A percentile compares a stretch with the other conserved stretches of the same genome.
phyloP scores from a whole-genome alignment of 2,888 invertebrate genomes.

The Incurvaria masculella region DNA sequence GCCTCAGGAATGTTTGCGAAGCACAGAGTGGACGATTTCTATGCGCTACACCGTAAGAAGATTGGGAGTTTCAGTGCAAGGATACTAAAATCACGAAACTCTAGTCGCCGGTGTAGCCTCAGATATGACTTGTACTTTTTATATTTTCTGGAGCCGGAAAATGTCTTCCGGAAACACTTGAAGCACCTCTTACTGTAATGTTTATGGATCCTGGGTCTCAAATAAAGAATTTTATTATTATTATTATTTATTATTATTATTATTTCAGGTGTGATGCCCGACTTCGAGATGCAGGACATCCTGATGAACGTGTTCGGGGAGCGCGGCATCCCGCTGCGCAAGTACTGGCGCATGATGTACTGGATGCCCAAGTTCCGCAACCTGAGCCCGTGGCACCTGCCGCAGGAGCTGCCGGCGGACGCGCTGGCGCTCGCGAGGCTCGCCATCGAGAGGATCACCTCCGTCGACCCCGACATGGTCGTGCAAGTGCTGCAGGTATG shows the following conservation, averaged over 20 bases:
- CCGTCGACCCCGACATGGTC: slow-evolving; percentile 71
- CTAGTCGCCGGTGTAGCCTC: too few relatives aligned
- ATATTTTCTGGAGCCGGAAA: too few relatives aligned
- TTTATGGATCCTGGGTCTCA: too few relatives aligned
- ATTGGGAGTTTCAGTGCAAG: too few relatives aligned
- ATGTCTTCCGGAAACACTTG: too few relatives aligned
- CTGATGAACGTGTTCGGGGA: slow-evolving; percentile 82
- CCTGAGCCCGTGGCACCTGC: slow-evolving; percentile 81
- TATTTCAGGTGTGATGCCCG: slow-evolving; percentile 79
- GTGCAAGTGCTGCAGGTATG: slow-evolving; percentile 62
- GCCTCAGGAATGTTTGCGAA: too few relatives aligned
- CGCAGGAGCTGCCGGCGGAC: slow-evolving; percentile 74
- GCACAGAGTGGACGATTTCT: too few relatives aligned
- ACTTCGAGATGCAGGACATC: slow-evolving; percentile 81
- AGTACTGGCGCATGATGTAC: slow-evolving; percentile 80
- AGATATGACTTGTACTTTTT: too few relatives aligned
- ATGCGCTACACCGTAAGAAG: too few relatives aligned
- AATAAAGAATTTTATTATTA: too few relatives aligned
- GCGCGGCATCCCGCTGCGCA: slow-evolving; percentile 67
- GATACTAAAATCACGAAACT: too few relatives aligned
- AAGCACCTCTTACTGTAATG: too few relatives aligned
- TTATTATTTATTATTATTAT: slow-evolving; percentile 12
- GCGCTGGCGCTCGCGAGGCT: slow-evolving; percentile 73
- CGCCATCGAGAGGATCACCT: slow-evolving; percentile 80
- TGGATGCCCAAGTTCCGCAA: slow-evolving; percentile 95